Evolutionary conservation across 2,888 invertebrate species (phyloP).

Genomic region (Scelioninae gen. 1): DNA sequence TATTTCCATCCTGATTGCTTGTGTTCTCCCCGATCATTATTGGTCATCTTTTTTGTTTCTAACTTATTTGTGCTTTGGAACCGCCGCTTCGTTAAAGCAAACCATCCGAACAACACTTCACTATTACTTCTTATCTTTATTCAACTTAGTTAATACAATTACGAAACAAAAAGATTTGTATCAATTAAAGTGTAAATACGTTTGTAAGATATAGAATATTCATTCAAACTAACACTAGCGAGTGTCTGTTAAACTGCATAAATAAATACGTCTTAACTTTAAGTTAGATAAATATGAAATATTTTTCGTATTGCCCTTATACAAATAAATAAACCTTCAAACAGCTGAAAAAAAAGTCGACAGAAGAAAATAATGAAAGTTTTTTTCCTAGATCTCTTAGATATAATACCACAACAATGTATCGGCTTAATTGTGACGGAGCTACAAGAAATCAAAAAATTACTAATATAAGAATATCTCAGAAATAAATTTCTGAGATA

Average conservation of each 20-base stretch:
- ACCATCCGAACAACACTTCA: conserved; percentile 10
- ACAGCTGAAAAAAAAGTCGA: too few species aligned
- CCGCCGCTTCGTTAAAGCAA: conserved; percentile 18
- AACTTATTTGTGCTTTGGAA: conserved; percentile 17
- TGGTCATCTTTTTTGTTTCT: conserved; percentile 12
- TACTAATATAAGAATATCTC: too few species aligned
- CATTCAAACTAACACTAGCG: conserved; percentile 1
- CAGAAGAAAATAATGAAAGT: too few species aligned
- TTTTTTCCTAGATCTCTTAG: too few species aligned
- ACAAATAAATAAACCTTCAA: too few species aligned
- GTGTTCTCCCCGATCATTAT: conserved; percentile 26
- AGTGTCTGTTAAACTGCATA: background rate
- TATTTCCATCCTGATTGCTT: conserved; percentile 31
- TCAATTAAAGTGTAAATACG: conserved; percentile 8
- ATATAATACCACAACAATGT: too few species aligned
- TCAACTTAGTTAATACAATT: too few species aligned
- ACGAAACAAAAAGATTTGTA: conserved; percentile 25
- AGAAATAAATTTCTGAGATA: too few species aligned
- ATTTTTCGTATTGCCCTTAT: too few species aligned
- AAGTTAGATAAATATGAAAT: too few species aligned
- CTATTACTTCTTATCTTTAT: conserved; percentile 26
- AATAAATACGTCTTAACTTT: background rate
- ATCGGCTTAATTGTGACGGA: too few species aligned
- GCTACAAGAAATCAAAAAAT: too few species aligned
- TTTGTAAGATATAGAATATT: background rate